Conservation (phyloP, 1,140 invertebrate genomes). For the Homarus americanus region DNA sequence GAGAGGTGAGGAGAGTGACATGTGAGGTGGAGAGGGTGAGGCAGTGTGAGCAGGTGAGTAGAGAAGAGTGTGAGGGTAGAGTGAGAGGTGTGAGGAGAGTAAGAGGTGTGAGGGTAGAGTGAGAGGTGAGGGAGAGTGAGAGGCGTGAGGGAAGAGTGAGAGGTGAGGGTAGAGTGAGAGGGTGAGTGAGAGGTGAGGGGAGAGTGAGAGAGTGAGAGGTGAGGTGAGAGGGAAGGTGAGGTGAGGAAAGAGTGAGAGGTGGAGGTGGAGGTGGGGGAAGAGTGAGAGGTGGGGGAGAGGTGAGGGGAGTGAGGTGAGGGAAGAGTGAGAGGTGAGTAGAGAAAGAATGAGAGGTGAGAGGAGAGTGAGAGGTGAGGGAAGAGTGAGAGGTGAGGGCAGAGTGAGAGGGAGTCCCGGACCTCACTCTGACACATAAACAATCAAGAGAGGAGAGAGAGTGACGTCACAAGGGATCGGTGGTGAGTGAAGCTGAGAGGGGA, state of each 20-base stretch:
- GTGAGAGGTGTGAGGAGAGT: no score
- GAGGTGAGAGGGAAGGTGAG: background rate
- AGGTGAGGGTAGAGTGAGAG: no score
- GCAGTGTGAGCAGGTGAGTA: no score
- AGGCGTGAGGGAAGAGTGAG: no score
- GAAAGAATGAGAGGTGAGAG: conserved; percentile 3
- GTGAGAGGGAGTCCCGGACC: background rate
- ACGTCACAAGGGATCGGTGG: background rate
- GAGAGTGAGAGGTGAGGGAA: background rate
- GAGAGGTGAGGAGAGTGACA: no score
- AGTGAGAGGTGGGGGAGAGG: background rate
- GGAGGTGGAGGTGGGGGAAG: background rate
- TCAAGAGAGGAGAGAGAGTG: background rate
- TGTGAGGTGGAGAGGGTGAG: no score
- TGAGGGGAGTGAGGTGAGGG: background rate
- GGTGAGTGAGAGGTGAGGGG: no score
- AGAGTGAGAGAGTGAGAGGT: background rate
- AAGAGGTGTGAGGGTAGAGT: no score
- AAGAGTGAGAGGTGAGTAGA: background rate
- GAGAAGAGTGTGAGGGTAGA: no score
- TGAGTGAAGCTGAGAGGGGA: no score
- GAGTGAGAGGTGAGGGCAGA: background rate
- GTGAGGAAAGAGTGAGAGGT: background rate
- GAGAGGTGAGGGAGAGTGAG: no score
- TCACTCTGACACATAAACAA: background rate